These are phyloP conservation scores for Hydrozoanthus gracilis DNA, from an alignment of 92 coral and sea anemone genomes.

Conservation along the genomic window DNA sequence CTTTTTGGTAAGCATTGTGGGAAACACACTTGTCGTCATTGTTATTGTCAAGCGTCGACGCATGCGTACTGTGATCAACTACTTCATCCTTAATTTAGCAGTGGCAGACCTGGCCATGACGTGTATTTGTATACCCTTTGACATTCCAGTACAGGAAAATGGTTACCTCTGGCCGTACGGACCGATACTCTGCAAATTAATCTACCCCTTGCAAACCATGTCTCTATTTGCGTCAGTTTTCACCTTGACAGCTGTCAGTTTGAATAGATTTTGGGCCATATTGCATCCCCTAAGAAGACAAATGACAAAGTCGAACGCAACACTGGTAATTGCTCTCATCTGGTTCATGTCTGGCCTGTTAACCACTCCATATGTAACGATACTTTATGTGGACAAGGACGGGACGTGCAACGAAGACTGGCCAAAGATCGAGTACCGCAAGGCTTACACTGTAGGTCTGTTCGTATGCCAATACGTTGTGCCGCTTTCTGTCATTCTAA, in stretches of 20 bases:
- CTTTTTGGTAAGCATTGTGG: constrained; percentile 86
- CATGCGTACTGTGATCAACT: constrained; percentile 93
- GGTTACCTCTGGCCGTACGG: constrained; percentile 92
- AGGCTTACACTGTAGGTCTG: constrained; percentile 80
- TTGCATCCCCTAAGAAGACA: constrained; percentile 88
- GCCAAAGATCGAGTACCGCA: constrained; percentile 71
- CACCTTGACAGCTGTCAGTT: constrained; percentile 92
- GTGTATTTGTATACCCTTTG: constrained; percentile 91
- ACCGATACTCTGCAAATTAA: constrained; percentile 73
- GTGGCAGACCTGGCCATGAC: constrained; percentile 91
- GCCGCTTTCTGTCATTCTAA: constrained; percentile 74
- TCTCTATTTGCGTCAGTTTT: constrained; percentile 91
- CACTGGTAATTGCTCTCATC: constrained; percentile 57
- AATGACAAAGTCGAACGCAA: constrained; percentile 71
- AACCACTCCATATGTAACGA: constrained; percentile 75
- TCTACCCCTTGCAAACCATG: constrained; percentile 92
- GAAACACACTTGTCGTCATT: constrained; percentile 88
- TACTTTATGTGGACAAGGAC: constrained; percentile 49
- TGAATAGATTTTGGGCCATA: constrained; percentile 93
- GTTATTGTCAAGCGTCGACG: constrained; percentile 90
- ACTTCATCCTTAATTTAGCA: constrained; percentile 94
- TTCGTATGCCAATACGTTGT: constrained; percentile 85
- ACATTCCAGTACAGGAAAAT: constrained; percentile 92
- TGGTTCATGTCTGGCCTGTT: constrained; percentile 73
- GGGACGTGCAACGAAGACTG: constrained; percentile 74